Conservation (phyloP, 2,113 vertebrate species). For the Mirounga angustirostris region DNA sequence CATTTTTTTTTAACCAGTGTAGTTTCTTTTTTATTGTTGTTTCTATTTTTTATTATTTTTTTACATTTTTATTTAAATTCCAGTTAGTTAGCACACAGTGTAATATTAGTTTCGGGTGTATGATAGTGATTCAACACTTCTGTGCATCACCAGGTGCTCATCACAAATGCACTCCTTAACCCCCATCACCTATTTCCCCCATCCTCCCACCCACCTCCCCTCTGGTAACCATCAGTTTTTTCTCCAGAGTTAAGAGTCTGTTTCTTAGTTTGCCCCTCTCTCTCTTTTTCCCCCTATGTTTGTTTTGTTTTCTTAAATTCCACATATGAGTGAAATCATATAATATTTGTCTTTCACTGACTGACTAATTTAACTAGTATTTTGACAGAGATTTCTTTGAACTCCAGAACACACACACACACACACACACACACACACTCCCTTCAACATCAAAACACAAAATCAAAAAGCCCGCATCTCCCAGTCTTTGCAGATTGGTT, state of each 20-base stretch:
- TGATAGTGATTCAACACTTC: neutral
- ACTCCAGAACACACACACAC: neutral
- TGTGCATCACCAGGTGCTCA: neutral
- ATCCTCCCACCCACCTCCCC: neutral
- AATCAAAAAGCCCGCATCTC: neutral
- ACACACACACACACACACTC: neutral
- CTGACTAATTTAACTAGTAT: neutral
- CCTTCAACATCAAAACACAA: neutral
- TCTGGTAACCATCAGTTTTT: neutral
- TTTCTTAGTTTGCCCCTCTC: neutral
- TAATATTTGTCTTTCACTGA: neutral
- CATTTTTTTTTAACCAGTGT: neutral
- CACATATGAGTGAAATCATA: neutral
- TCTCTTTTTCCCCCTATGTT: neutral
- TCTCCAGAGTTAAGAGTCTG: neutral
- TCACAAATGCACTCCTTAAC: neutral
- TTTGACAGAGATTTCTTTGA: conserved; percentile 44
- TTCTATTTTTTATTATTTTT: neutral
- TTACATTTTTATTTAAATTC: neutral
- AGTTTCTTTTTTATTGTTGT: neutral
- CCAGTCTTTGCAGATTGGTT: neutral
- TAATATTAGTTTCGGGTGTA: neutral
- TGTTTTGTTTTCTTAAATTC: neutral
- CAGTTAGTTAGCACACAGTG: neutral
- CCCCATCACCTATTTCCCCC: neutral